Evolutionary conservation across 2,888 invertebrate species (phyloP).

Genomic region (Leucophora obtusa): DNA sequence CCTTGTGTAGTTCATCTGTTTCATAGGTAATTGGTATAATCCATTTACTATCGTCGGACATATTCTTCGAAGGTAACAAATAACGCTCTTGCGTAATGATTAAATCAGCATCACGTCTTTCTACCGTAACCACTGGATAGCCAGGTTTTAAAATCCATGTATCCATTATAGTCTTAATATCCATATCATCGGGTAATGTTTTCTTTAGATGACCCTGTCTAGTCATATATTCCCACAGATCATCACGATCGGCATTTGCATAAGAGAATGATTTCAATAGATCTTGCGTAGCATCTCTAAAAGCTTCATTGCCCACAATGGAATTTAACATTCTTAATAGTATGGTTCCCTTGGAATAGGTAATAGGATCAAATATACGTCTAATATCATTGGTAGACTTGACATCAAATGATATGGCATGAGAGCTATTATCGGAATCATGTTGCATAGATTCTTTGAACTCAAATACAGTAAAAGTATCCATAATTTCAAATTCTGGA

Average conservation of each 20-base stretch:
- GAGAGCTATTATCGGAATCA: constrained; percentile 83
- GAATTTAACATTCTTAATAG: constrained; percentile 86
- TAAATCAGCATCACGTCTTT: constrained; percentile 76
- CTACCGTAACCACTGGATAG: constrained; percentile 83
- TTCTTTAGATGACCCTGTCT: constrained; percentile 79
- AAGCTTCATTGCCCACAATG: constrained; percentile 83
- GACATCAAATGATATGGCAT: constrained; percentile 83
- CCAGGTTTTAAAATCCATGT: constrained; percentile 85
- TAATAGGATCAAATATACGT: constrained; percentile 85
- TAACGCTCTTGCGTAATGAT: constrained; percentile 76
- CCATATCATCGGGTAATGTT: constrained; percentile 77
- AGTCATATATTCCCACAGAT: constrained; percentile 84
- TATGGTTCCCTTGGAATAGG: constrained; percentile 87
- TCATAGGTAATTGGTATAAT: constrained; percentile 77
- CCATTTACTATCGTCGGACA: constrained; percentile 74
- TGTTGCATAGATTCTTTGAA: constrained; percentile 81
- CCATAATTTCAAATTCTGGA: constrained; percentile 81
- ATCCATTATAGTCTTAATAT: constrained; percentile 83
- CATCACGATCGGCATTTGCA: constrained; percentile 82
- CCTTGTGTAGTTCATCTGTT: constrained; percentile 73
- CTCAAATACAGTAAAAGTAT: constrained; percentile 81
- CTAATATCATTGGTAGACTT: constrained; percentile 82
- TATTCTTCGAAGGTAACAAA: constrained; percentile 73
- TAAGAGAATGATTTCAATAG: constrained; percentile 81
- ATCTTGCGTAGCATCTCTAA: constrained; percentile 80